phyloP scores from a whole-genome alignment of 2,113 vertebrate species.

The Gambusia affinis region DNA sequence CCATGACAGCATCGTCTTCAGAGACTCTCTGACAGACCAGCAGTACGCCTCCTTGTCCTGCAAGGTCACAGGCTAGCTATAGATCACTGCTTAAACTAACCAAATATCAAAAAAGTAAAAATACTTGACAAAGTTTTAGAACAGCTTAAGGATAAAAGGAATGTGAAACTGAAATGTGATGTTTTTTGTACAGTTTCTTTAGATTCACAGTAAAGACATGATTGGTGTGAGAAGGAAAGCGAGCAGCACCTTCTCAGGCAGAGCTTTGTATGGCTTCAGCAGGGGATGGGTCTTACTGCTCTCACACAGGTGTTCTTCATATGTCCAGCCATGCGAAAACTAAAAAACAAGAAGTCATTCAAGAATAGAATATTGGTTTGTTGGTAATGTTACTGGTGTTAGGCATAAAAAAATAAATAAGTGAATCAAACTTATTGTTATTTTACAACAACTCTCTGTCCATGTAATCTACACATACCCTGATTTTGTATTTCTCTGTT shows the following conservation, averaged over 20 bases:
- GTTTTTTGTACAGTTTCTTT: neutral
- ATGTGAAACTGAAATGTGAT: neutral
- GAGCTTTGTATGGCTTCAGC: conserved; percentile 91
- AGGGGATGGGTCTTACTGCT: conserved; percentile 88
- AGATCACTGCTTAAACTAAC: neutral
- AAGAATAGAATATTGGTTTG: neutral
- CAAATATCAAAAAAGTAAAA: neutral
- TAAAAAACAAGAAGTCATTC: conserved; percentile 50
- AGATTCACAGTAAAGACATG: neutral
- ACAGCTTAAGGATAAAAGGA: neutral
- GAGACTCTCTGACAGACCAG: conserved; percentile 90
- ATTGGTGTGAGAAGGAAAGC: neutral
- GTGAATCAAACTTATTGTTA: too few relatives aligned
- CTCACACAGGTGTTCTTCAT: conserved; percentile 89
- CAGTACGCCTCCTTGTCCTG: conserved; percentile 95
- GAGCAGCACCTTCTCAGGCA: conserved; percentile 89
- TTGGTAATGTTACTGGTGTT: too few relatives aligned
- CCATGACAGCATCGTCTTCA: conserved; percentile 95
- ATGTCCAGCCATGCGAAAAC: conserved; percentile 92
- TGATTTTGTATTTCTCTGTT: too few relatives aligned
- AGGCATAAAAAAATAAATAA: too few relatives aligned
- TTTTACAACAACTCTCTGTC: too few relatives aligned
- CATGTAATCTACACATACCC: too few relatives aligned
- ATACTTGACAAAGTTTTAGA: neutral
- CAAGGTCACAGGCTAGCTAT: neutral